Conservation (phyloP, 2,113 vertebrate species). For the Chauna torquata region DNA sequence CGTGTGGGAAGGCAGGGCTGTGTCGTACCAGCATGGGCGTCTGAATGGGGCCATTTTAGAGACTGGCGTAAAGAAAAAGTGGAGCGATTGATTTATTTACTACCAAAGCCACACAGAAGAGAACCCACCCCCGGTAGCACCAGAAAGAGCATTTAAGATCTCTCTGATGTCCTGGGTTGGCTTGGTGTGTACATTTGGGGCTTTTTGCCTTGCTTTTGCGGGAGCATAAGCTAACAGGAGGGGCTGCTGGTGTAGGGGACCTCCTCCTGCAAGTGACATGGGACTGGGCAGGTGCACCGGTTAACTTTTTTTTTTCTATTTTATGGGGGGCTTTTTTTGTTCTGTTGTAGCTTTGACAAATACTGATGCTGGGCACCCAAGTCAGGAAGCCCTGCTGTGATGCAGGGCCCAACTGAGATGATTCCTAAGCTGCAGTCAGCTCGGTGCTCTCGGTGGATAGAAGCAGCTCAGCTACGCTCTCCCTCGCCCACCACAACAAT, state of each 20-base stretch:
- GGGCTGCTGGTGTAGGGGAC: not conserved
- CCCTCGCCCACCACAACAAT: not conserved
- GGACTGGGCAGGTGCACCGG: not conserved
- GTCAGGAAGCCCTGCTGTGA: not conserved
- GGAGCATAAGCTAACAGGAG: not conserved
- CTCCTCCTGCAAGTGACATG: not conserved
- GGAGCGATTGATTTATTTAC: not conserved
- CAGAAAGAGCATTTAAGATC: not conserved
- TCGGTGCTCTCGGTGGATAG: not conserved
- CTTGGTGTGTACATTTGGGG: not conserved
- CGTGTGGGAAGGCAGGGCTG: not conserved
- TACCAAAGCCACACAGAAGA: not conserved
- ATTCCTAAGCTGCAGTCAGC: not conserved
- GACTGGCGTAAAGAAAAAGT: not conserved
- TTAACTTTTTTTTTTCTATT: not conserved
- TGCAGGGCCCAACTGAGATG: not conserved
- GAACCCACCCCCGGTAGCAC: not conserved
- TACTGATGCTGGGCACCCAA: not conserved
- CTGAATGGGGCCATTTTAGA: not conserved
- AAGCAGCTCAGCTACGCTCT: not conserved
- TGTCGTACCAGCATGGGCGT: accelerated
- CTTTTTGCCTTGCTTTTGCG: not conserved
- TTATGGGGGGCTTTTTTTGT: not conserved
- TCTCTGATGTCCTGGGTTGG: not conserved
- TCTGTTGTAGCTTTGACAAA: not conserved